Evolutionary conservation across 2,888 invertebrate genomes (phyloP).

Genomic region (Dichetophora obliterata): DNA sequence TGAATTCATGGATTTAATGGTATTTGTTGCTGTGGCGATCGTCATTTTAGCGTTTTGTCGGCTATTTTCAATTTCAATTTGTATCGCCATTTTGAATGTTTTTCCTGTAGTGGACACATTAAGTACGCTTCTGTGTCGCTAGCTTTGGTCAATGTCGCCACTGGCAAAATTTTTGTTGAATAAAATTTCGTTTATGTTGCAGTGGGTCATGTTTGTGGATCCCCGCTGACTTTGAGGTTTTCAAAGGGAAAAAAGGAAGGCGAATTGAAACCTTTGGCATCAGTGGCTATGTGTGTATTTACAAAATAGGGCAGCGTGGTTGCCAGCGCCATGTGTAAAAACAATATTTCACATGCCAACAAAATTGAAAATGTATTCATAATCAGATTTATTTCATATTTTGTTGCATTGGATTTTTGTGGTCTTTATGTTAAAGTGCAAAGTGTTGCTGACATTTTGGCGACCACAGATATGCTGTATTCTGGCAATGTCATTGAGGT

Average conservation of each 20-base stretch:
- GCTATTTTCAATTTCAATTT: conserved; percentile 6
- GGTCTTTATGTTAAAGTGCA: conserved; percentile 42
- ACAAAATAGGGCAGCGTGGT: not conserved
- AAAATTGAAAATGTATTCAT: conserved; percentile 57
- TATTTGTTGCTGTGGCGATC: not conserved
- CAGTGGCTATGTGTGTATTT: not conserved
- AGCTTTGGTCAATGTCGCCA: not conserved
- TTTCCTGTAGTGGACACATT: conserved; percentile 1
- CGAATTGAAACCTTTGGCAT: not conserved
- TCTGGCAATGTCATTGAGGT: not conserved
- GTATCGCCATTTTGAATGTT: not conserved
- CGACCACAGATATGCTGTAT: conserved; percentile 11
- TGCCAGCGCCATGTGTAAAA: conserved; percentile 11
- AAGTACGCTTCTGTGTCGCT: not conserved
- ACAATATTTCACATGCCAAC: conserved; percentile 29
- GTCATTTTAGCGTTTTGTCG: not conserved
- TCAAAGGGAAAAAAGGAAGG: not conserved
- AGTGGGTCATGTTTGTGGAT: conserved; percentile 3
- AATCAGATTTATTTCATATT: conserved; percentile 58
- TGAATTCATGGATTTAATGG: not conserved
- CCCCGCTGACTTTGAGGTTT: conserved; percentile 15
- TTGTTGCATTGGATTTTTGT: conserved; percentile 44
- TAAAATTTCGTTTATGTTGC: not conserved
- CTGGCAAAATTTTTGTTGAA: not conserved
- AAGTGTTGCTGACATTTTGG: conserved; percentile 39